Base-by-base conservation (phyloP, 1,140 invertebrate species). In the Cepaea nemoralis region DNA sequence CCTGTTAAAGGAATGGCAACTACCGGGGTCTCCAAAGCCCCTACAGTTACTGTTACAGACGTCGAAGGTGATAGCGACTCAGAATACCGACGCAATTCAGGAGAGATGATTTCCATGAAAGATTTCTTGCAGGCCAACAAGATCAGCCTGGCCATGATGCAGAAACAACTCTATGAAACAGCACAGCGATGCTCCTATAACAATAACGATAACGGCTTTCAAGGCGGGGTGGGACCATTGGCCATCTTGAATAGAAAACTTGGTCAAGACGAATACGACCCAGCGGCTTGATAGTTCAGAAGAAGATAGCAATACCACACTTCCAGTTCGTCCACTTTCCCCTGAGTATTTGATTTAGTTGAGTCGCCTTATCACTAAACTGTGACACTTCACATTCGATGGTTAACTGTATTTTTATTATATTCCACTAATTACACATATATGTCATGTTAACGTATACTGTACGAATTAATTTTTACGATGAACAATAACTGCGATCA, bases 101-200 rank as follows among this genome's bases (percentile, higher is more conserved):
- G 93, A 6, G 94, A 94, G 85, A 91, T 92, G 89, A 88, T 94
- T 45, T 94, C 93, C 0, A 94, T 94, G 93, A 93, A 93, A 81
- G 94, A 94, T 81, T 93, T 94, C 83, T 85, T 94, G 24, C 92
- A 93, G 40, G 92, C 93, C 0, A 94, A 94, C 87, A 94, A 94
- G 86, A 94, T 94, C 37, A 93, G 93, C 1, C 86, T 94, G 59
- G 93, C 94, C 35, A 92, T 94, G 81, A 94, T 94, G 94, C 94
- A 95, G 85, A 95, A 95, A 84, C 93, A 94, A 85, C 88, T 95
- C 12, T 94, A 94, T 85, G 94, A 95, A 86, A 94, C 93, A 3
- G 93, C 94, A 10, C 93, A 94, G 86, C 91, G 93, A 85, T 89
- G 89, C 10, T 78, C 84, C 40, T 83, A 84, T 0, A 81, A 85